A percentile compares a stretch with the other conserved stretches of the same genome.
Conservation (phyloP, 2,113 vertebrate genomes). For the Macrotus californicus region DNA sequence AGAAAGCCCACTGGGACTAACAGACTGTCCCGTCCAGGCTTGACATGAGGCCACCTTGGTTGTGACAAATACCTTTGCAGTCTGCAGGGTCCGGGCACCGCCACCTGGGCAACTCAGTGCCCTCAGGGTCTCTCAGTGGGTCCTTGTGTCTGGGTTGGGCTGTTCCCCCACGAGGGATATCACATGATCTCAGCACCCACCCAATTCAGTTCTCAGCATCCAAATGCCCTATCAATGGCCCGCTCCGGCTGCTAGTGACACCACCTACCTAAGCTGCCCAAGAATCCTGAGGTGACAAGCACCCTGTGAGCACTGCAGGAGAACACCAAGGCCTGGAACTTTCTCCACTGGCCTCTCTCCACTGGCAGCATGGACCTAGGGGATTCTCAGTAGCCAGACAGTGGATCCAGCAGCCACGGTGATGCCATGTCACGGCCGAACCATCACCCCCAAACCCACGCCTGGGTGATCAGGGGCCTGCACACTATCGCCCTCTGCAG, state of each 20-base stretch:
- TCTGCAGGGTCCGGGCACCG: neutral
- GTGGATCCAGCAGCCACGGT: rapidly evolving
- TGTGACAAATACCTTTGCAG: neutral
- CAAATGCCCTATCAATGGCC: neutral
- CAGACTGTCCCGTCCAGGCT: neutral
- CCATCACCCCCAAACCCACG: neutral
- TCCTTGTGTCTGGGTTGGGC: neutral
- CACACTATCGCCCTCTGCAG: no score
- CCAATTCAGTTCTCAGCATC: neutral
- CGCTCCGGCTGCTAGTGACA: neutral
- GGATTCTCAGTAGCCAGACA: neutral
- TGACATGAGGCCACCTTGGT: neutral
- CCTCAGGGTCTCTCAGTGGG: neutral
- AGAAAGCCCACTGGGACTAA: neutral
- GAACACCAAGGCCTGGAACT: neutral
- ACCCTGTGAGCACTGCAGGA: neutral
- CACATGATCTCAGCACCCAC: neutral
- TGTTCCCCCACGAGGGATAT: neutral
- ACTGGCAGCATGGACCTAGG: neutral
- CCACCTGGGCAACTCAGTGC: neutral
- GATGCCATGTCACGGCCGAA: neutral
- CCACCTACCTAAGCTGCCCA: neutral
- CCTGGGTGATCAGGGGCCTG: no score
- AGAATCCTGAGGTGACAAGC: neutral
- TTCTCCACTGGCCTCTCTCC: neutral